Evolutionary conservation across 2,113 vertebrate species (phyloP).

Genomic region (Cyphomyrus plagiostoma): DNA sequence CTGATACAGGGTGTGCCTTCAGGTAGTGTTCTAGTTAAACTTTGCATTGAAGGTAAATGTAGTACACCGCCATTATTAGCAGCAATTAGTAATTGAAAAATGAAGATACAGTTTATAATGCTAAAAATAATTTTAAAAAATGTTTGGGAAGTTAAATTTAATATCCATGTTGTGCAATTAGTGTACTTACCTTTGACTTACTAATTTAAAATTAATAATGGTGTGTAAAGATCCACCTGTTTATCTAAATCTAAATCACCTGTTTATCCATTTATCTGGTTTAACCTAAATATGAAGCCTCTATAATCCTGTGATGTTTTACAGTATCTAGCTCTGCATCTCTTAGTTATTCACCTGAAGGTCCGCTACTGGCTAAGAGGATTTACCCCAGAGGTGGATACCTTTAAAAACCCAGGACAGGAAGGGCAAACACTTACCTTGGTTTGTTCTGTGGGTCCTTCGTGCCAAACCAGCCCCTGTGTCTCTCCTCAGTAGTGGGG

Average conservation of each 20-base stretch:
- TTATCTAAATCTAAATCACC: neutral
- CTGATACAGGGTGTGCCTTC: neutral
- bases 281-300: neutral
- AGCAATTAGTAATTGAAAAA: neutral
- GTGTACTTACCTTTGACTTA: neutral
- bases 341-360: neutral
- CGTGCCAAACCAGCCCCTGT: slow-evolving; percentile 75
- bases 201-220: neutral
- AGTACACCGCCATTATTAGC: neutral
- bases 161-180: neutral
- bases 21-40: neutral
- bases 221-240: neutral
- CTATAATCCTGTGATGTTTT: neutral
- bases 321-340: neutral
- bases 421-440: slow-evolving; percentile 67
- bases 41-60: neutral
- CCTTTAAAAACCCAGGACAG: neutral
- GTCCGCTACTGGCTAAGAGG: neutral
- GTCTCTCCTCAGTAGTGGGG: slow-evolving; percentile 57
- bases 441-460: slow-evolving; percentile 79
- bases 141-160: neutral
- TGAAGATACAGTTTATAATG: neutral
- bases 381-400: neutral
- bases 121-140: too few relatives aligned
- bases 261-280: neutral